A percentile compares a stretch with the other conserved stretches of the same genome.
Evolutionary conservation across 2,113 vertebrate species (phyloP).

Genomic region (Rana temporaria): DNA sequence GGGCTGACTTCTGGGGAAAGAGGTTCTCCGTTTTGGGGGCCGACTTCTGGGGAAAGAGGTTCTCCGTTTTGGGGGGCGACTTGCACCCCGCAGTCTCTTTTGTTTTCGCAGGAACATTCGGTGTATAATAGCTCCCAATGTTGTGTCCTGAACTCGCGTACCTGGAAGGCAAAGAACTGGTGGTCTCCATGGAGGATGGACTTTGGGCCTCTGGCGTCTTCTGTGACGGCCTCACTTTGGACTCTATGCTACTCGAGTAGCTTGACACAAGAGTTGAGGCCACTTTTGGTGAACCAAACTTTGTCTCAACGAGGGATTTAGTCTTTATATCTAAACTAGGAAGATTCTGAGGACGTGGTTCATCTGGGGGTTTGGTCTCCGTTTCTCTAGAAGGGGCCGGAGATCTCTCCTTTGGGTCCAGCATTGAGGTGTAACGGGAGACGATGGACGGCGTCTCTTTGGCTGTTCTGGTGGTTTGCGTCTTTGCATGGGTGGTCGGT

Average conservation of each 20-base stretch:
- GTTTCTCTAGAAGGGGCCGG: background rate
- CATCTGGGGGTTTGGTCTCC: background rate
- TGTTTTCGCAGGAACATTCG: background rate
- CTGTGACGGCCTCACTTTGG: background rate
- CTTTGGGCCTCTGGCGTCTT: background rate
- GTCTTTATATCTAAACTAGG: background rate
- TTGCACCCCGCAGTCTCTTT: background rate
- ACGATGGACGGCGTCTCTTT: background rate
- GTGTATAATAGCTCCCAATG: background rate
- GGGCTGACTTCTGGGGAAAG: no score
- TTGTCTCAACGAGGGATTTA: background rate
- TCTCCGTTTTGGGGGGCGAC: background rate
- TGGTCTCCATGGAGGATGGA: background rate
- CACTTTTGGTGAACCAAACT: background rate
- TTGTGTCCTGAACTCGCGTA: conserved; percentile 15
- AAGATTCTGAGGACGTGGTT: background rate
- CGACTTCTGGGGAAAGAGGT: no score
- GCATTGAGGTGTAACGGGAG: background rate
- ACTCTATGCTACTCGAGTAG: background rate
- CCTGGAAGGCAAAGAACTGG: background rate
- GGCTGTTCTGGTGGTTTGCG: background rate
- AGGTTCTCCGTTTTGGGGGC: no score
- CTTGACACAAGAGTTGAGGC: background rate
- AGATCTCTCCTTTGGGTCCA: background rate
- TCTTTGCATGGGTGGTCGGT: background rate